Conservation (phyloP, 2,113 vertebrate genomes). For the Hippocampus comes region DNA sequence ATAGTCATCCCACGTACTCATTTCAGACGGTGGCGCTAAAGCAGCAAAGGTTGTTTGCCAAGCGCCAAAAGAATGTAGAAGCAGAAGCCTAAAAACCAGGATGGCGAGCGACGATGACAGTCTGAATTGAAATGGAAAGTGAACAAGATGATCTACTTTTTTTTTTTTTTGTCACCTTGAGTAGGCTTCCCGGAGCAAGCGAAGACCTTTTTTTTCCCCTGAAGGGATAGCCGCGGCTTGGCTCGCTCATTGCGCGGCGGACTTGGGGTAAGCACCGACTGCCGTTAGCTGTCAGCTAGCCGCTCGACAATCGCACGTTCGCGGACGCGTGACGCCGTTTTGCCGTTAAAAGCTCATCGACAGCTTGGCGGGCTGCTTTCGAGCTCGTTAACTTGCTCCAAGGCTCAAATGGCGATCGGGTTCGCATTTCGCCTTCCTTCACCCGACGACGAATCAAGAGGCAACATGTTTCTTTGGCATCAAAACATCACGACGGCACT, state of each 20-base stretch:
- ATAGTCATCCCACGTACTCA: too few species aligned
- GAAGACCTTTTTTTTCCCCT: too few species aligned
- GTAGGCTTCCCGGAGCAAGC: too few species aligned
- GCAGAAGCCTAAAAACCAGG: neutral
- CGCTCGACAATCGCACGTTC: neutral
- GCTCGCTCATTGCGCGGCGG: neutral
- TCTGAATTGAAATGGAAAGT: neutral
- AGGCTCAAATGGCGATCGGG: neutral
- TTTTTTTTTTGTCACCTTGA: neutral
- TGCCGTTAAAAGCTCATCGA: neutral
- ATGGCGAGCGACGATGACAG: neutral
- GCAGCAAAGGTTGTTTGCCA: too few species aligned
- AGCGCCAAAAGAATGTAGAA: too few species aligned
- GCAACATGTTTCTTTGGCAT: too few species aligned
- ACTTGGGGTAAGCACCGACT: neutral
- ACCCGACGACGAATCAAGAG: neutral
- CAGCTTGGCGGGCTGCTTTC: neutral
- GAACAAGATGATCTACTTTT: neutral
- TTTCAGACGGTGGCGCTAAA: too few species aligned
- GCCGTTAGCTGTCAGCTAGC: conserved; percentile 3
- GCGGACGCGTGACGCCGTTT: too few species aligned
- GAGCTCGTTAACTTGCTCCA: neutral
- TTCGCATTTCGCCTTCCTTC: neutral
- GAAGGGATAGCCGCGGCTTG: neutral
- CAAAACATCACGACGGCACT: too few species aligned